phyloP scores from a whole-genome alignment of 1,140 invertebrate species.

The Camponotus pennsylvanicus region DNA sequence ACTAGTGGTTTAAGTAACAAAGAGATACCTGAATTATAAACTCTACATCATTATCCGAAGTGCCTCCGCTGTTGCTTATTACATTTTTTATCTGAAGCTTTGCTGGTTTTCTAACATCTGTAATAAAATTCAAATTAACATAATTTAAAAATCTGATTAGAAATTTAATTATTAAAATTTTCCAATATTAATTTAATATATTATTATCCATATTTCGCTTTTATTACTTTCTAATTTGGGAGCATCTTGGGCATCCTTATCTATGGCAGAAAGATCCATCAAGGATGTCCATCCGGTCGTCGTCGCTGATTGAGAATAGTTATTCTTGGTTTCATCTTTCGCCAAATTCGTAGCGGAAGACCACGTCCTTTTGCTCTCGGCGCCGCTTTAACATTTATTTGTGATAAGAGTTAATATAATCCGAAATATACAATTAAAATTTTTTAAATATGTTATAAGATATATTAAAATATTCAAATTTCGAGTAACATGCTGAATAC shows the following conservation, averaged over 20 bases:
- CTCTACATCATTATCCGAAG: slow-evolving; percentile 82
- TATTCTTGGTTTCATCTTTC: slow-evolving; percentile 79
- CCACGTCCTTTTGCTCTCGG: slow-evolving; percentile 84
- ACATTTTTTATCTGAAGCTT: slow-evolving; percentile 84
- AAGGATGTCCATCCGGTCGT: slow-evolving; percentile 68
- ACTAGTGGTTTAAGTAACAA: slow-evolving; percentile 20
- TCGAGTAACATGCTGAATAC: background rate
- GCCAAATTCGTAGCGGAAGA: slow-evolving; percentile 87
- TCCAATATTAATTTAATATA: slow-evolving; percentile 41
- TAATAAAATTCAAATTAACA: background rate
- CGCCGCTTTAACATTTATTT: slow-evolving; percentile 46
- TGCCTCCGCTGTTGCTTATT: slow-evolving; percentile 80
- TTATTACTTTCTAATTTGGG: slow-evolving; percentile 61
- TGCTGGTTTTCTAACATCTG: slow-evolving; percentile 72
- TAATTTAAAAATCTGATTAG: slow-evolving; percentile 21
- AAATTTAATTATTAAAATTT: background rate
- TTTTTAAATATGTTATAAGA: background rate
- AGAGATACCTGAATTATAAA: slow-evolving; percentile 83
- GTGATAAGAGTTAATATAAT: slow-evolving; percentile 3
- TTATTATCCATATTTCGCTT: slow-evolving; percentile 63
- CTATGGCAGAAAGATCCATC: slow-evolving; percentile 70
- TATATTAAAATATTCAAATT: background rate
- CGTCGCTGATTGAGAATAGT: background rate
- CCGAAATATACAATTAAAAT: background rate
- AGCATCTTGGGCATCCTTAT: slow-evolving; percentile 59